These are phyloP conservation scores for Eumacrocentrus americanus DNA, from an alignment of 2,888 invertebrate species.

Conservation along the genomic window DNA sequence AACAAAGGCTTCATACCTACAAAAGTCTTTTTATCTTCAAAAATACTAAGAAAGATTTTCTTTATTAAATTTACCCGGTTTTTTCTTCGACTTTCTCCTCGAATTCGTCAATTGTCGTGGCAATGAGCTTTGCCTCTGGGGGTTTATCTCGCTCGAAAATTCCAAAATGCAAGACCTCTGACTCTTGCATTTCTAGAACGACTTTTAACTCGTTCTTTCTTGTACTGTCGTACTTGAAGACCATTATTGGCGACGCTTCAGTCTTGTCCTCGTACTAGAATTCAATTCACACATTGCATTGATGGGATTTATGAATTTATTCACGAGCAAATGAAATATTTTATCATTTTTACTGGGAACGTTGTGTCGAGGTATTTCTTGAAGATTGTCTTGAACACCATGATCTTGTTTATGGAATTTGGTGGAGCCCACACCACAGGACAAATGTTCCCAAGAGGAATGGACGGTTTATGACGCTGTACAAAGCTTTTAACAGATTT, in stretches of 20 bases:
- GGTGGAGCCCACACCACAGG: conserved; percentile 54
- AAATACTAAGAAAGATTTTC: not conserved
- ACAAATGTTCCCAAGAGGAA: conserved; percentile 42
- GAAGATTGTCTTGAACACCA: conserved; percentile 52
- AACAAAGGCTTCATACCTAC: conserved; percentile 55
- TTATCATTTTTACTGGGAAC: conserved; percentile 45
- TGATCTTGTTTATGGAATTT: conserved; percentile 52
- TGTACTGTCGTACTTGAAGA: conserved; percentile 58
- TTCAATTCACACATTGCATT: not conserved
- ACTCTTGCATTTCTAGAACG: conserved; percentile 51
- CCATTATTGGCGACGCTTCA: conserved; percentile 47
- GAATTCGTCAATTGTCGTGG: conserved; percentile 50
- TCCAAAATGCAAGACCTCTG: conserved; percentile 54
- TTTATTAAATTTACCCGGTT: conserved; percentile 45
- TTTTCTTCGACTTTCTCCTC: conserved; percentile 47
- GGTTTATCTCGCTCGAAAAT: conserved; percentile 57
- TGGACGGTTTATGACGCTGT: conserved; percentile 48
- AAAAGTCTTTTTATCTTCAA: not conserved
- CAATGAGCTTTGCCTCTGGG: conserved; percentile 53
- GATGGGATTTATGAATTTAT: too few species aligned
- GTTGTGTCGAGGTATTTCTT: conserved; percentile 49
- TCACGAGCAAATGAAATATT: not conserved
- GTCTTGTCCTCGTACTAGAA: conserved; percentile 54
- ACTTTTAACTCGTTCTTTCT: conserved; percentile 53
- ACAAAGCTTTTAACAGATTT: conserved; percentile 44